Evolutionary conservation across 2,113 vertebrate genomes (phyloP), one percentile per base, ranked within the genome.

Genomic region (Gasterosteus nipponicus): DNA sequence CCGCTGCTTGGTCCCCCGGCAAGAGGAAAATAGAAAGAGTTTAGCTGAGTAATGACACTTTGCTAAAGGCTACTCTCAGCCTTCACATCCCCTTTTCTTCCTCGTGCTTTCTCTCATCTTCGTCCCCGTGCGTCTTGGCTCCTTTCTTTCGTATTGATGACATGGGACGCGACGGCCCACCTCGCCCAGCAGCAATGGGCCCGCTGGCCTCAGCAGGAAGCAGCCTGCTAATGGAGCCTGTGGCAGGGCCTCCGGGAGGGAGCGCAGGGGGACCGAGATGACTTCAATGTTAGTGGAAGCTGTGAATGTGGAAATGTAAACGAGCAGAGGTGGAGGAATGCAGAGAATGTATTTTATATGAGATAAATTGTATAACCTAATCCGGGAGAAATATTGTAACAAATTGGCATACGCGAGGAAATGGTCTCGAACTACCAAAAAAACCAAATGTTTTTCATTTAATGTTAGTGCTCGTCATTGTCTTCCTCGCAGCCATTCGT

Each of bases 1-100:
- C 22, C 5, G n/a, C 51, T 66, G 72, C 69, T 85, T 49, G 72
- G 63, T 80, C 68, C 70, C 70, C 57, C 38, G 64, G 68, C 26
- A 62, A 75, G 53, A 67, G 41, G 68, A 64, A 74, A 76, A 66
- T 42, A 38, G 73, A 75, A 64, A 62, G 60, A 72, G 42, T 81
- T 86, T 77, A 75, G 44, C 74, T 81, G 77, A 80, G 72, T 67
- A 68, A 81, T 84, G 80, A 71, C 59, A 64, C 72, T 80, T 78
- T 60, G 63, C 85, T 78, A 7, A 78, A 35, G 81, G 80, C 76
- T 60, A 54, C 72, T 71, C 68, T 87, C 69, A 73, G 69, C 66
- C 60, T 26, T 79, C 77, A 31, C 8, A 7, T 33, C 29, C 59
- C 51, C 12, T 39, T 51, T 46, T 61, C 44, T 54, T 76, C 54